Percentiles rank a stretch among this genome's conserved stretches.
Conservation (phyloP, 2,797 vertebrate species). For the Enteromius treurensis region DNA sequence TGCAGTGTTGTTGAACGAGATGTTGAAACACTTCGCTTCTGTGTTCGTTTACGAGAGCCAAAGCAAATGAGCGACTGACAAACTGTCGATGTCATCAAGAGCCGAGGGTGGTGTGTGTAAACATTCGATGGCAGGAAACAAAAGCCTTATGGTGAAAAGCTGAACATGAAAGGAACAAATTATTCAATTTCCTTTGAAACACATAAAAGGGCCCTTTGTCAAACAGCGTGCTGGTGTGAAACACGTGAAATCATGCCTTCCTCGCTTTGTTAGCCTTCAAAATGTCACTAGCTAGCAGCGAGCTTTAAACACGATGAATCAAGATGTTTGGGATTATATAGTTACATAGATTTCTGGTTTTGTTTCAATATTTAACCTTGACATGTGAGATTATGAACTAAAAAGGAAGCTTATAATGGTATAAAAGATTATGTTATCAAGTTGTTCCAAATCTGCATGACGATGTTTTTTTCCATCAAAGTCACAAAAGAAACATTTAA, state of each 20-base stretch:
- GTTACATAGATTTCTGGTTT: background rate
- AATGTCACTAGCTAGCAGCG: background rate
- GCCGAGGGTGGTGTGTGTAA: conserved; percentile 48
- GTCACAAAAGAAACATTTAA: background rate
- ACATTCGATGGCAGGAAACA: conserved; percentile 42
- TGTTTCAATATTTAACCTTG: background rate
- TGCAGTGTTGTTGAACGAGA: background rate
- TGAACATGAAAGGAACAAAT: conserved; percentile 50
- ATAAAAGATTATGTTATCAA: background rate
- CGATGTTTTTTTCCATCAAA: background rate
- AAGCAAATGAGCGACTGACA: conserved; percentile 44
- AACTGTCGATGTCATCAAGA: conserved; percentile 22
- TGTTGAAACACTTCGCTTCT: conserved; percentile 22
- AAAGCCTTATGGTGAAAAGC: conserved; percentile 46
- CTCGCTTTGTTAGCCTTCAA: background rate
- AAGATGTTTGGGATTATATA: conserved; percentile 2
- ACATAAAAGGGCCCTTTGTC: conserved; percentile 30
- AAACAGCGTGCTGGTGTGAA: conserved; percentile 54
- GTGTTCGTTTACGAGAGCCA: conserved; percentile 37
- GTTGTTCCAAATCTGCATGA: background rate
- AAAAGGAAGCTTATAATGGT: background rate
- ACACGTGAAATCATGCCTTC: conserved; percentile 30
- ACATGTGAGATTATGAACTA: background rate
- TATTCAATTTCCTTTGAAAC: conserved; percentile 37
- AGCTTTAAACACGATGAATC: conserved; percentile 3